Percentiles rank a stretch among this genome's conserved stretches.
Conservation (phyloP, 2,113 vertebrate genomes). For the Pipa parva region DNA sequence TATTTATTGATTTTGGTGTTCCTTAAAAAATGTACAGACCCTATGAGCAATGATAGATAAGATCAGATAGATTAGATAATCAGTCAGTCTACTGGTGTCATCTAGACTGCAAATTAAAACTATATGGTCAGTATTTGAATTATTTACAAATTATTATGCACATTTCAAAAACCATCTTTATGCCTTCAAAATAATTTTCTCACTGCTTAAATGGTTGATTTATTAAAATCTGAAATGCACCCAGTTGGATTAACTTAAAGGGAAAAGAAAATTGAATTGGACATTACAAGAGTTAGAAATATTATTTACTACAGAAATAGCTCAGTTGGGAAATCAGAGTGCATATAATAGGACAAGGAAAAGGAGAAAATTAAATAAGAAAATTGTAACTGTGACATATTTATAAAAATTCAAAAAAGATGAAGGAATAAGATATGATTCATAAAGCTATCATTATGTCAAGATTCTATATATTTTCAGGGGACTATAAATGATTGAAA, state of each 20-base stretch:
- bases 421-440: not conserved
- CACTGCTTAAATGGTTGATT: slow-evolving; percentile 33
- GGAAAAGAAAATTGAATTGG: slow-evolving; percentile 36
- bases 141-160: too few relatives aligned
- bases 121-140: too few relatives aligned
- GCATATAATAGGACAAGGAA: slow-evolving; percentile 31
- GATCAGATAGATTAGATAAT: too few relatives aligned
- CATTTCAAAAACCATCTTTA: slow-evolving; percentile 9
- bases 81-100: too few relatives aligned
- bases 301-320: slow-evolving; percentile 37
- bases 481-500: not conserved
- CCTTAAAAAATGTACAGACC: too few relatives aligned
- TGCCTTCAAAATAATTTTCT: slow-evolving; percentile 7
- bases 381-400: slow-evolving; percentile 30
- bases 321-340: slow-evolving; percentile 34
- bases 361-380: slow-evolving; percentile 32
- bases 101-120: too few relatives aligned
- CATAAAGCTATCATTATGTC: not conserved
- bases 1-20: too few relatives aligned
- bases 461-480: not conserved
- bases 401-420: slow-evolving; percentile 22
- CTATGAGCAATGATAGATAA: too few relatives aligned
- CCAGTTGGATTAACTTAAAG: slow-evolving; percentile 32
- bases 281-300: slow-evolving; percentile 33
- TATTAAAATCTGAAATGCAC: slow-evolving; percentile 29